phyloP scores from a whole-genome alignment of 1,140 invertebrate genomes.

The Gonioctena quinquepunctata region DNA sequence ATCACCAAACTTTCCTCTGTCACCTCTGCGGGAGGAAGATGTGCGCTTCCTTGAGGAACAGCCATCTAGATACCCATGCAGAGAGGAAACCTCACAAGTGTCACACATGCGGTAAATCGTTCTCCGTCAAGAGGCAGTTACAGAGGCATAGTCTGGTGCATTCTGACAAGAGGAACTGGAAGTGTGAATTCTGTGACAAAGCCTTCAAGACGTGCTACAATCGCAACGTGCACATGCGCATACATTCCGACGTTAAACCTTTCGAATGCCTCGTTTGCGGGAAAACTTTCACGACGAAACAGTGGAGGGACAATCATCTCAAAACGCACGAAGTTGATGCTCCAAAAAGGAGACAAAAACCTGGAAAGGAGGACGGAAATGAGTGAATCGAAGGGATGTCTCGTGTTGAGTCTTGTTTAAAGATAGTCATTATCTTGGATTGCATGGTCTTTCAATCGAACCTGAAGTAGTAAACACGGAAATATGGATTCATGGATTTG shows the following conservation, averaged over 20 bases:
- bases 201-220: constrained; percentile 30
- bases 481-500: too few relatives aligned
- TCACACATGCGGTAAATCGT: constrained; percentile 18
- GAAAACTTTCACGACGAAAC: constrained; percentile 56
- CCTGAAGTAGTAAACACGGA: too few relatives aligned
- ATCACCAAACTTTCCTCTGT: constrained; percentile 10
- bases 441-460: too few relatives aligned
- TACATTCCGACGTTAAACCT: constrained; percentile 72
- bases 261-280: constrained; percentile 71
- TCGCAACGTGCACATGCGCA: constrained; percentile 63
- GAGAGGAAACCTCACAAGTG: constrained; percentile 24
- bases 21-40: constrained; percentile 18
- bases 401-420: too few relatives aligned
- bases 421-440: too few relatives aligned
- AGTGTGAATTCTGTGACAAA: constrained; percentile 36
- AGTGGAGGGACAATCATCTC: constrained; percentile 32
- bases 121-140: constrained; percentile 9
- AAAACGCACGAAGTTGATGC: constrained; percentile 14
- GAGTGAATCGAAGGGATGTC: too few relatives aligned
- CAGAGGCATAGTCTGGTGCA: constrained; percentile 33
- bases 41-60: neutral
- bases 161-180: constrained; percentile 27
- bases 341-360: too few relatives aligned
- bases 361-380: too few relatives aligned
- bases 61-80: constrained; percentile 20